A percentile compares a stretch with the other conserved stretches of the same genome.
These are phyloP conservation scores for Drosophila orena DNA, from an alignment of 1,140 invertebrate species.

Conservation along the genomic window DNA sequence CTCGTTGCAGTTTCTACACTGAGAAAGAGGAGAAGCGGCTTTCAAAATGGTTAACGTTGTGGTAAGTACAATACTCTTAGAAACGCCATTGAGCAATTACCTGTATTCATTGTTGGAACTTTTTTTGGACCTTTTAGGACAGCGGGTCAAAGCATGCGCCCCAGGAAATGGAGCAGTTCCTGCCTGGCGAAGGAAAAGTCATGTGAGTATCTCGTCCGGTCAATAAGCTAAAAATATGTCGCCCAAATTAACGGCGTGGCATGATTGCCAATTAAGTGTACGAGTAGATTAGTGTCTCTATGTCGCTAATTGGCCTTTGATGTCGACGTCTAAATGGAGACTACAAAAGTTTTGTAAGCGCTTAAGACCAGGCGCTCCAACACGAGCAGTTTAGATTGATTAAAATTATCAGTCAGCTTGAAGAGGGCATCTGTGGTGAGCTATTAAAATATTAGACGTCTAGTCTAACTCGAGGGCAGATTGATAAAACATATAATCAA, in stretches of 20 bases:
- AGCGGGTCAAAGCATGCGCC: constrained; percentile 72
- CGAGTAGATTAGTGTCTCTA: constrained; percentile 32
- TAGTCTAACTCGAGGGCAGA: background rate
- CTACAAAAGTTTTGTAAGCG: constrained; percentile 17
- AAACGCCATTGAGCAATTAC: constrained; percentile 19
- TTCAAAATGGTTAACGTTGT: constrained; percentile 80
- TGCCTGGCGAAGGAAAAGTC: constrained; percentile 85
- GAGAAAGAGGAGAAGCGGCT: constrained; percentile 21
- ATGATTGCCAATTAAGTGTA: constrained; percentile 62
- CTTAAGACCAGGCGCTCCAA: background rate
- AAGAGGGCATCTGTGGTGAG: background rate
- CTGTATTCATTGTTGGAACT: constrained; percentile 41
- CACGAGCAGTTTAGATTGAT: constrained; percentile 28
- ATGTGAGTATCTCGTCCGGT: constrained; percentile 62
- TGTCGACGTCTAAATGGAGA: constrained; percentile 42
- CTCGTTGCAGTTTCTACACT: constrained; percentile 48
- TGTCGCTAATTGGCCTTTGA: constrained; percentile 54
- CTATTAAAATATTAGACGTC: constrained; percentile 1
- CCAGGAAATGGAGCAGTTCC: constrained; percentile 88
- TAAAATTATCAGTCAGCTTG: constrained; percentile 25
- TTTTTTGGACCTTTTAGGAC: constrained; percentile 48
- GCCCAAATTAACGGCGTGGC: constrained; percentile 36
- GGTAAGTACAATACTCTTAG: constrained; percentile 48
- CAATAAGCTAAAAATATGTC: constrained; percentile 46
- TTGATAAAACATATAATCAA: constrained; percentile 30